Conservation (phyloP, 2,888 invertebrate genomes). For the Halictus quadricinctus region DNA sequence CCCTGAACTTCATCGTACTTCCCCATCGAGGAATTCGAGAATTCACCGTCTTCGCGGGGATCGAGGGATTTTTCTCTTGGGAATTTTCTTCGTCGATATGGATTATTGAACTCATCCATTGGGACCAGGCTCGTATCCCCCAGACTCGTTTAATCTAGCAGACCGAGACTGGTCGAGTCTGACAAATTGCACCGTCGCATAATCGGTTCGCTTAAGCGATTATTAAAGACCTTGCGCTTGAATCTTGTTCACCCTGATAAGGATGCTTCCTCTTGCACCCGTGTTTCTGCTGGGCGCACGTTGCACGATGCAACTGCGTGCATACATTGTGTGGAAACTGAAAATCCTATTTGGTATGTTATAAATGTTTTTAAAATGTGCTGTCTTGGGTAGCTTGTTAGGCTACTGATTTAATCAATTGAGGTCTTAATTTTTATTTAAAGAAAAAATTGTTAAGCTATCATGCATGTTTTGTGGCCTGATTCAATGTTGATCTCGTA, state of each 20-base stretch:
- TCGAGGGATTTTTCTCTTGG: background rate
- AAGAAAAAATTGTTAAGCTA: no score
- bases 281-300: no score
- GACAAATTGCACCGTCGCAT: background rate
- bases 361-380: no score
- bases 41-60: background rate
- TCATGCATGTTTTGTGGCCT: no score
- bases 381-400: no score
- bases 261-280: no score
- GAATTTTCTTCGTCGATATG: background rate
- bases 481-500: no score
- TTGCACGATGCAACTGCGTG: no score
- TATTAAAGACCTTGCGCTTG: background rate
- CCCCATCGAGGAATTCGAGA: background rate
- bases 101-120: background rate
- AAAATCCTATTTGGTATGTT: no score
- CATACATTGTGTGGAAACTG: no score
- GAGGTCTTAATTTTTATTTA: no score
- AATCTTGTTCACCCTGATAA: background rate
- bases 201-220: background rate
- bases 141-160: background rate
- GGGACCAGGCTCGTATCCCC: background rate
- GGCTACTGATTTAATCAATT: no score
- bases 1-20: background rate
- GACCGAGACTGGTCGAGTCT: background rate